Base-by-base conservation (phyloP, 2,888 invertebrate genomes). In the Bombylius major region DNA sequence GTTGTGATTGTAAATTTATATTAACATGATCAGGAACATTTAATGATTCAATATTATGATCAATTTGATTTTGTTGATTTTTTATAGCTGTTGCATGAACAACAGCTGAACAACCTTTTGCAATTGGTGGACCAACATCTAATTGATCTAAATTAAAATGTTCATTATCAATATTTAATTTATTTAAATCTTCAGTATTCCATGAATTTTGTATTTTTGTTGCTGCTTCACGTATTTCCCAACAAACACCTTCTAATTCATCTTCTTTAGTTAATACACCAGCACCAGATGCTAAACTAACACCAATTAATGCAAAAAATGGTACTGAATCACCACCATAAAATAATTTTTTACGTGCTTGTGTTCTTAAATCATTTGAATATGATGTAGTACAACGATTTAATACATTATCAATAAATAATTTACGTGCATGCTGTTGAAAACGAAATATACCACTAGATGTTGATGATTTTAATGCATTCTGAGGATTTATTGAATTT, bases 71-170 rank as follows among this genome's bases (percentile, higher is more conserved):
- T 46, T 46, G 14, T 47, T 14, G 47, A 5, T 14, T 61, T 61
- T 77, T 79, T 53, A 80, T 73, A 56, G 78, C 77, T 3, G 86
- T 86, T 5, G 83, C 80, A 70, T 89, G 88, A 2, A 91, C 88
- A 36, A 86, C 88, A 34, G 87, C 89, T 61, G 85, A 86, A 67
- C 87, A 85, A 14, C 90, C 90, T 70, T 89, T 87, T 7, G 84
- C 87, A 62, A 91, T 83, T 4, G 82, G 77, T 45, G 81, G 78
- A 1, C 87, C 88, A 61, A 89, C 78, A 56, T 79, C 77, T 58
- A 88, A 76, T 65, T 84, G 77, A 51, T 79, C 75, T 50, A 87
- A 72, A 51, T 73, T 75, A 9, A 80, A 70, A n/a, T 75, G 68
- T 44, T 79, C 69, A 5, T 71, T 71, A 46, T 67, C 66, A 4